Percentiles rank a stretch among this genome's conserved stretches.
phyloP scores from a whole-genome alignment of 2,797 vertebrate species.

The Champsocephalus esox region DNA sequence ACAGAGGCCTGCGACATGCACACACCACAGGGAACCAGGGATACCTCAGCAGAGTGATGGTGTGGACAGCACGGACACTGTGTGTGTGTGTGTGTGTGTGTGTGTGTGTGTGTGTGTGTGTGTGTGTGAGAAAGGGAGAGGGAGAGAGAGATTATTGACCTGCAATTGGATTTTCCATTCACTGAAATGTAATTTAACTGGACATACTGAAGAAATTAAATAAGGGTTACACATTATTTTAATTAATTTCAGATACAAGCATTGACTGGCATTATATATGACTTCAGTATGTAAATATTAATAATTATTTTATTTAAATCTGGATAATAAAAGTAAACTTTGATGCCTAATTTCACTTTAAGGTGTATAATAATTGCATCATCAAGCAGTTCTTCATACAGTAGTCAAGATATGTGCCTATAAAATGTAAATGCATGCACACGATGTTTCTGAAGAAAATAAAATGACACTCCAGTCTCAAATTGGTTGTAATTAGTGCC shows the following conservation, averaged over 20 bases:
- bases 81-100: conserved; percentile 40
- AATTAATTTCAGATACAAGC: not conserved
- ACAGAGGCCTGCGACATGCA: conserved; percentile 67
- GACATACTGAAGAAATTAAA: conserved; percentile 33
- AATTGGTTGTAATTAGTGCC: conserved; percentile 68
- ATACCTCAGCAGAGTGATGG: conserved; percentile 55
- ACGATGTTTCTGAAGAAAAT: conserved; percentile 33
- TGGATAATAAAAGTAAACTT: not conserved
- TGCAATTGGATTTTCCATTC: conserved; percentile 40
- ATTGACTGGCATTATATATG: not conserved
- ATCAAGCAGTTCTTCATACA: not conserved
- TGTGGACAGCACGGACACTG: conserved; percentile 59
- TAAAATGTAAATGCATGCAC: conserved; percentile 5
- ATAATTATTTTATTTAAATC: too few species aligned
- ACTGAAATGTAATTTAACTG: conserved; percentile 17
- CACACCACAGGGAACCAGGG: conserved; percentile 66
- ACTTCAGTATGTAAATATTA: not conserved
- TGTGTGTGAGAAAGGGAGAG: too few species aligned
- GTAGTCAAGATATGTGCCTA: not conserved
- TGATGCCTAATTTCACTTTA: conserved; percentile 12
- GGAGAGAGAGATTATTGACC: conserved; percentile 16
- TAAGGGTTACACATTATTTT: not conserved
- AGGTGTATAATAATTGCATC: not conserved
- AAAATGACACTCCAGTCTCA: conserved; percentile 45
- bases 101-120: conserved; percentile 6